Base-by-base conservation (phyloP, 2,113 vertebrate species). In the Prochilodus magdalenae region DNA sequence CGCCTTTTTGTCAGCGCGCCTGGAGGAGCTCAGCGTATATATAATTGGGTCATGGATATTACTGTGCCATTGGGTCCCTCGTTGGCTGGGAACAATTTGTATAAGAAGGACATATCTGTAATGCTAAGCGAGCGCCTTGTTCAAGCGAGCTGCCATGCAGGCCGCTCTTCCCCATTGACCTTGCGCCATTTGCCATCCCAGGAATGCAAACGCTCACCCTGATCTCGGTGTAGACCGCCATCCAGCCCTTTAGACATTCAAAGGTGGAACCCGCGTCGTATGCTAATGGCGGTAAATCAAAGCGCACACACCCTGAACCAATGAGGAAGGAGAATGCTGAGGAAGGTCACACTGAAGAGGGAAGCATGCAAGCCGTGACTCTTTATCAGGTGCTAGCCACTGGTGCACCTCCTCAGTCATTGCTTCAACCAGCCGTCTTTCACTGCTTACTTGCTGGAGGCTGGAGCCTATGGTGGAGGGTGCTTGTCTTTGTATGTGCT, bases 1-100 rank as follows among this genome's bases (percentile, higher is more conserved):
- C 75, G 29, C 55, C 71, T 53, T 65, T n/a, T 82, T 70, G 63
- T 70, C 72, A 27, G 65, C 69, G 27, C 79, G 80, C 76, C 72
- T 47, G 57, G 84, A 82, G 88, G 44, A 84, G 86, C 86, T 53
- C 80, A 87, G 82, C 87, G 86, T 84, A 87, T 85, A 89, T 87
- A 87, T 91, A 94, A 94, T 92, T 93, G 88, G 91, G 90, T 93
- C 90, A 91, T 88, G 89, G 92, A 93, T 92, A 92, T 92, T 91
- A 93, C 90, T 76, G 84, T 86, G 84, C 88, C 89, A 92, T 88
- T 85, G 87, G 89, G 86, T 89, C 90, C 83, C 81, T 89, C 87
- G 86, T 81, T 76, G 82, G 84, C 75, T 89, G 81, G 81, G 85
- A 89, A 27, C 88, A 87, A 89, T 89, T 88, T 83, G 87, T 74